Evolutionary conservation across 1,140 invertebrate genomes (phyloP), one percentile per base, ranked within the genome.

Genomic region (Bemisia tabaci): DNA sequence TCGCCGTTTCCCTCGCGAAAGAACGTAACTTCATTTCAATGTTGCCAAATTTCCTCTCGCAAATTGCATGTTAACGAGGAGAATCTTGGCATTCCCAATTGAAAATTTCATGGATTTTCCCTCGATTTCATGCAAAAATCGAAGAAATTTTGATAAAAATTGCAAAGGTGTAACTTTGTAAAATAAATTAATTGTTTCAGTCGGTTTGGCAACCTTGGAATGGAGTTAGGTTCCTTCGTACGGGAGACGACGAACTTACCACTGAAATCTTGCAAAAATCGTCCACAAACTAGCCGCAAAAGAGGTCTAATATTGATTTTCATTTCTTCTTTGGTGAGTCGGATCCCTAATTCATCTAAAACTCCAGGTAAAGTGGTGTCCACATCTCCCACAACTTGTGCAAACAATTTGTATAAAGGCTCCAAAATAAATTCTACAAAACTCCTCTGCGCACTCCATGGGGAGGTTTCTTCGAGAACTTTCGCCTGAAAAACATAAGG

Each of bases 391-490:
- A 98, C 94, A 68, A 99, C 83, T 81, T 98, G 96, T 2, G 96
- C 92, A 79, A 99, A 98, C 69, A 99, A 87, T 80, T 99, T 99
- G 75, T 99, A 99, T 58, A 99, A 77, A 33, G 97, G 97, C 76
- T 99, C 97, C 66, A 99, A 78, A 72, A 99, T 96, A 74, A 99
- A 99, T 79, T 99, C 95, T 1, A 99, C 93, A 80, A 99, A 99
- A 77, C 94, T 97, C 68, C 97, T 83, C 75, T 96, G 94, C 0
- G 93, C 88, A 0, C 90, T 91, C 89, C 89, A 67, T 92, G 90
- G 0, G 94, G 90, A 9, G 94, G 87, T 75, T 98, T 98, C 75
- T 94, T 95, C 0, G 87, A 89, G 73, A 99, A 99, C 72, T 95
- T 95, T 25, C 95, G 82, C 22, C 87, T 88, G 72, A 21, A 79